Base-by-base conservation (phyloP, 1,140 invertebrate genomes). In the Andricus grossulariae region DNA sequence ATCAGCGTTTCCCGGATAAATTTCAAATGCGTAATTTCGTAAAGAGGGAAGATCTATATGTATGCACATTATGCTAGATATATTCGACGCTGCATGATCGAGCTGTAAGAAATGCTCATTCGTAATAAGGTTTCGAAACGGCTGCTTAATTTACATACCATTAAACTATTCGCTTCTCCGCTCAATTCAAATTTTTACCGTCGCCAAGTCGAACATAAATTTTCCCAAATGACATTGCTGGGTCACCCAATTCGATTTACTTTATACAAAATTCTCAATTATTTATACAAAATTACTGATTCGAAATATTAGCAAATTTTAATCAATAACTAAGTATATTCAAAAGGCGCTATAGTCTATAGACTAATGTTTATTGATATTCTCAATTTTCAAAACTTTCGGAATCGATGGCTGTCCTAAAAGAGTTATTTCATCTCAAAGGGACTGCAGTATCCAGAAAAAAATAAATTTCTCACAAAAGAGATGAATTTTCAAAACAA, bases 191-290 rank as follows among this genome's bases (percentile, higher is more conserved):
- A 60, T 25, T 74, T 81, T 83, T 45, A 7, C 6, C 71, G 84
- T 76, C 85, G 79, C 78, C 84, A 74, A 72, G 32, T 72, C 18
- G 57, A 75, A 82, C 79, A 83, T 84, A 84, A 86, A 85, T 86
- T 81, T 74, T 71, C 50, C 13, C n/a, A 39, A 77, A 72, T 60
- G 1, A 39, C 7, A 39, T 10, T 39, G 39, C 39, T 39, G 8
- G 39, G 39, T 39, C 39, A 39, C 3, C 57, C 13, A 6, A 60
- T 60, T 60, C 21, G 57, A 60, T 60, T 25, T 60, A 15, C 25
- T 32, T 32, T 32, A 12, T 13, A 54, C 3, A 8, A 54, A 54
- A 16, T 19, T 8, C 15, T 12, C 12, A 21, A 60, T 32, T 32
- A 21, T 13, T 60, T 39, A 13, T 60, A 16, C 13, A 60, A 60